Base-by-base conservation (phyloP, 2,113 vertebrate genomes). In the Channa maculata region DNA sequence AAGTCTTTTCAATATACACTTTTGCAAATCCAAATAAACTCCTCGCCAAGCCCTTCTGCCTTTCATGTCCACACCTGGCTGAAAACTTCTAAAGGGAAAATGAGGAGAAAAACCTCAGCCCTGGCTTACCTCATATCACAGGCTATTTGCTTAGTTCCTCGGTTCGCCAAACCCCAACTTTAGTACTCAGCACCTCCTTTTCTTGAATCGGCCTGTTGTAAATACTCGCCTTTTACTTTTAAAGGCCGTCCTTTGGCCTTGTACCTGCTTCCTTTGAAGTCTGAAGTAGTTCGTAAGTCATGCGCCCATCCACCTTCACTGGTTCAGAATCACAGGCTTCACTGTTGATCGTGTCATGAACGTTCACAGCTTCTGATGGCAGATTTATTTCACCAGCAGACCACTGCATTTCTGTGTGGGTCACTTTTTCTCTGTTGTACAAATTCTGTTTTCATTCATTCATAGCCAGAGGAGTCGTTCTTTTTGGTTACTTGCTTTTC, bases 41-140 rank as follows among this genome's bases (percentile, higher is more conserved):
- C 79, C 37, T 3, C 39, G 84, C 90, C 80, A 83, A 71, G 7
- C 79, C 78, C 88, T 68, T 55, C 62, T 11, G 68, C 75, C 91
- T 94, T 94, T 94, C 90, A 94, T 92, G 92, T 93, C 82, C 86
- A 79, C 94, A 94, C 93, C 93, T 94, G 93, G 86, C 74, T 71
- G 46, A 83, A 77, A 65, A 87, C 83, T 91, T 92, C 89, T 92
- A 8, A 91, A 65, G 83, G 69, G 66, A 71, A 80, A 60, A 48
- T 44, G 34, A 51, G 59, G 39, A 54, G 41, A 49, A 64, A 67
- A 46, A 7, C 6, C 10, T 69, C 53, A 55, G 77, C 70, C 83
- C 86, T 84, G 79, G 81, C 80, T 91, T 88, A 85, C 72, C 73
- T 92, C 85, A 84, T 87, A 91, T 91, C 89, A 84, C 84, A 70